phyloP scores from a whole-genome alignment of 2,888 invertebrate species.

The Augochlorella aurata region DNA sequence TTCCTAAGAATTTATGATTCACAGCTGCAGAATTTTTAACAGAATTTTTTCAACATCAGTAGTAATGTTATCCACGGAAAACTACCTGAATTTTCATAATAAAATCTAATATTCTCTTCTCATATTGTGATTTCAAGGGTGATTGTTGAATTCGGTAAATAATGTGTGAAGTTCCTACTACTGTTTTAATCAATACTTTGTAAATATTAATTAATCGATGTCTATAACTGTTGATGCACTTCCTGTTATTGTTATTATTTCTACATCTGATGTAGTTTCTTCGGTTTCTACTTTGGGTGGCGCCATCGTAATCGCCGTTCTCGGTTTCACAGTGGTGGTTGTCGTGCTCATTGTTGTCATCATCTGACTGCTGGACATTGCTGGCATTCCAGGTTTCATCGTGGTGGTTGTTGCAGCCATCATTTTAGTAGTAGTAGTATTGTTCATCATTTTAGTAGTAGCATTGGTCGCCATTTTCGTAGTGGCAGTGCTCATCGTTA shows the following conservation, averaged over 20 bases:
- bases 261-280: constrained; percentile 37
- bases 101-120: neutral
- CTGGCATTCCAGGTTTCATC: constrained; percentile 8
- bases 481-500: neutral
- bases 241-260: constrained; percentile 32
- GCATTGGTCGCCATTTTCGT: neutral
- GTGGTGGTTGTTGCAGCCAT: constrained; percentile 18
- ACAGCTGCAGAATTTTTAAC: neutral
- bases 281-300: constrained; percentile 22
- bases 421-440: constrained; percentile 25
- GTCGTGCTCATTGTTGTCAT: constrained; percentile 7
- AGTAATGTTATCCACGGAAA: neutral
- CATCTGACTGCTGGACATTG: neutral
- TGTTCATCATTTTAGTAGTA: neutral
- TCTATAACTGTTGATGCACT: constrained; percentile 5
- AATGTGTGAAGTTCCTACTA: neutral
- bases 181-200: neutral
- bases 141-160: neutral
- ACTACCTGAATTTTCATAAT: neutral
- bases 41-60: neutral
- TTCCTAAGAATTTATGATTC: neutral
- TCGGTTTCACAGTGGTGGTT: constrained; percentile 15
- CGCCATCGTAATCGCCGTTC: neutral
- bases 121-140: neutral
- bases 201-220: constrained; percentile 28